Evolutionary conservation across 2,888 invertebrate genomes (phyloP).

Genomic region (Lasius platythorax): DNA sequence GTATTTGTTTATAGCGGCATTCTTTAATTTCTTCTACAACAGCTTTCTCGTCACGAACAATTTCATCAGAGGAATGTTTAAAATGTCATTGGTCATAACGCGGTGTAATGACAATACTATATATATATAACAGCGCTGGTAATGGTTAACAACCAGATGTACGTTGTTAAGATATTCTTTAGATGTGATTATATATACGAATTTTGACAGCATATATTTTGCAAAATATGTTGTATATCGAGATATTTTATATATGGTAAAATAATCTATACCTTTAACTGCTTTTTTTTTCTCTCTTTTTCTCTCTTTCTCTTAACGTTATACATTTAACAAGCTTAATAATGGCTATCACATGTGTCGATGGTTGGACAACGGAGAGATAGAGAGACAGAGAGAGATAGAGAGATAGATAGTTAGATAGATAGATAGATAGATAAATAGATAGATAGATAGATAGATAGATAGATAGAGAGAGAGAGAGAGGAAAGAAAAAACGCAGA

Average conservation of each 20-base stretch:
- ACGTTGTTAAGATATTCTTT: constrained; percentile 5
- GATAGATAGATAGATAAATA: background rate
- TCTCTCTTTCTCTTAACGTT: background rate
- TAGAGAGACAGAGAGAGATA: background rate
- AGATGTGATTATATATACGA: background rate
- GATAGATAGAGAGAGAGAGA: background rate
- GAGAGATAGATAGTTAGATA: background rate
- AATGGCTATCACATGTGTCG: constrained; percentile 12
- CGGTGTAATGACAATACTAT: background rate
- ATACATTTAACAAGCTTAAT: constrained; percentile 17
- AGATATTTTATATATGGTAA: background rate
- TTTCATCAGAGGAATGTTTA: constrained; percentile 13
- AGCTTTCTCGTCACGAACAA: background rate
- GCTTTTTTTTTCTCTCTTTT: background rate
- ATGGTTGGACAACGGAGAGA: background rate
- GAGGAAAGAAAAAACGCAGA: background rate
- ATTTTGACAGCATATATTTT: background rate
- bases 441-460: background rate
- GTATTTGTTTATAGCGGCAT: background rate
- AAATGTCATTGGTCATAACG: background rate
- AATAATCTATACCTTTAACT: background rate
- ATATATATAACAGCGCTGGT: background rate
- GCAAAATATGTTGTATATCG: background rate
- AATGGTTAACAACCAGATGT: constrained; percentile 17
- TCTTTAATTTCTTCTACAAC: constrained; percentile 22